Conservation (phyloP, 2,888 invertebrate genomes). For the Lithosia quadra region DNA sequence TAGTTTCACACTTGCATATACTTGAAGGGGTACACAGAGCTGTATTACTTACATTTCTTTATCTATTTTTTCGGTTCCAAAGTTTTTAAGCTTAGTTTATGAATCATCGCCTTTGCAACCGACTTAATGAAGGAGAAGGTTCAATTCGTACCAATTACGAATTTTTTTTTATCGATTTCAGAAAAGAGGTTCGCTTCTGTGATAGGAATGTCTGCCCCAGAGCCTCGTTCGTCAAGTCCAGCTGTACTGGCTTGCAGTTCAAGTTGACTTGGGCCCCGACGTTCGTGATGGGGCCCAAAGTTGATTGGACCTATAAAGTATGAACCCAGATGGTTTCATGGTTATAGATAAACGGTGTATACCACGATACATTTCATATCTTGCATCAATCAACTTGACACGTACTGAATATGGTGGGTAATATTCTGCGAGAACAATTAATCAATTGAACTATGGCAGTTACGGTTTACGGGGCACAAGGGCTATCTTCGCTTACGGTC, state of each 20-base stretch:
- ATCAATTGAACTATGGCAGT: neutral
- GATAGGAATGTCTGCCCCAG: neutral
- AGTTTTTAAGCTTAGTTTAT: neutral
- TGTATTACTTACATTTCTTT: neutral
- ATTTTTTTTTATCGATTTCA: neutral
- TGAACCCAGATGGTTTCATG: neutral
- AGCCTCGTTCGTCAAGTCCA: neutral
- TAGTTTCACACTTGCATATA: neutral
- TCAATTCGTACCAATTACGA: neutral
- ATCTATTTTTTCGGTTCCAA: neutral
- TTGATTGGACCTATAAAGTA: neutral
- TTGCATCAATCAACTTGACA: conserved; percentile 17
- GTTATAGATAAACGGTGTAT: neutral
- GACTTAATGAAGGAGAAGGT: neutral
- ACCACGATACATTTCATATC: conserved; percentile 9
- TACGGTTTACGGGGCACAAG: neutral
- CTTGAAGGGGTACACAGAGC: neutral
- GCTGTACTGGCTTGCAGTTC: neutral
- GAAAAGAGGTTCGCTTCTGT: too few relatives aligned
- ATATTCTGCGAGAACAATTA: conserved; percentile 7
- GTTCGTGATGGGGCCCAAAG: neutral
- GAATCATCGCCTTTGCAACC: too few relatives aligned
- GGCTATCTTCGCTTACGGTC: neutral
- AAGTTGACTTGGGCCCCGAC: neutral
- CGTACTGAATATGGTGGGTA: conserved; percentile 12